Conservation (phyloP, 35 echinoderm and acorn worm species). For the Chiridota heheva region DNA sequence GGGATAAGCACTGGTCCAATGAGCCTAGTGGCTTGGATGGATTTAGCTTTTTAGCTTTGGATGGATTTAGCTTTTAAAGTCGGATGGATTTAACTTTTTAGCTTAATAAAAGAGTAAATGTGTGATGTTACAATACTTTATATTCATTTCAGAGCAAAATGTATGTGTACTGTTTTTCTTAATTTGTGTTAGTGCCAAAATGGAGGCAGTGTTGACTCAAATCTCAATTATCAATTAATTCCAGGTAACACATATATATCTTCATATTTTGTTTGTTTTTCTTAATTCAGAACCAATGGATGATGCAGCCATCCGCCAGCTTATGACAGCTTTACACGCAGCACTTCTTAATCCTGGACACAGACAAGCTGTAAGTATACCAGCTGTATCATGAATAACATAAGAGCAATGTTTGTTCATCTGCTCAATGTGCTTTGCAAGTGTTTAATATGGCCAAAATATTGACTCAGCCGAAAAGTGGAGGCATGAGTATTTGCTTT, state of each 20-base stretch:
- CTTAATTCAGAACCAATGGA: constrained; percentile 79
- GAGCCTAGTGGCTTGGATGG: too few species aligned
- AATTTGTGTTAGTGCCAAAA: background rate
- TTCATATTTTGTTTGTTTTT: background rate
- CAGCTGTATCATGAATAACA: too few species aligned
- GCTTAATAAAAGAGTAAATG: too few species aligned
- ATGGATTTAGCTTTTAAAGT: background rate
- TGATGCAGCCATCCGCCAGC: constrained; percentile 81
- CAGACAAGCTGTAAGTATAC: constrained; percentile 80
- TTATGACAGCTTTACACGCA: constrained; percentile 88
- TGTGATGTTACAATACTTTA: background rate
- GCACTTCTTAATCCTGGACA: constrained; percentile 88
- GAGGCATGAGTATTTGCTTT: too few species aligned
- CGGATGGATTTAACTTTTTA: background rate
- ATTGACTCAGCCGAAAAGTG: too few species aligned
- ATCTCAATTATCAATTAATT: background rate
- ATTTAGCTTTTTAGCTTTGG: too few species aligned
- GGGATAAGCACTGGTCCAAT: too few species aligned
- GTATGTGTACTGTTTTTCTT: background rate
- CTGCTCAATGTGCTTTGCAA: too few species aligned
- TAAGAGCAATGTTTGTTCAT: too few species aligned
- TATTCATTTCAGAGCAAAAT: background rate
- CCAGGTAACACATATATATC: background rate
- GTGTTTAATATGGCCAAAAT: too few species aligned
- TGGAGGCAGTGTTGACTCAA: background rate